Percentiles rank a stretch among this genome's conserved stretches.
Evolutionary conservation across 2,797 vertebrate genomes (phyloP).

Genomic region (Odontamblyopus lacepedii): DNA sequence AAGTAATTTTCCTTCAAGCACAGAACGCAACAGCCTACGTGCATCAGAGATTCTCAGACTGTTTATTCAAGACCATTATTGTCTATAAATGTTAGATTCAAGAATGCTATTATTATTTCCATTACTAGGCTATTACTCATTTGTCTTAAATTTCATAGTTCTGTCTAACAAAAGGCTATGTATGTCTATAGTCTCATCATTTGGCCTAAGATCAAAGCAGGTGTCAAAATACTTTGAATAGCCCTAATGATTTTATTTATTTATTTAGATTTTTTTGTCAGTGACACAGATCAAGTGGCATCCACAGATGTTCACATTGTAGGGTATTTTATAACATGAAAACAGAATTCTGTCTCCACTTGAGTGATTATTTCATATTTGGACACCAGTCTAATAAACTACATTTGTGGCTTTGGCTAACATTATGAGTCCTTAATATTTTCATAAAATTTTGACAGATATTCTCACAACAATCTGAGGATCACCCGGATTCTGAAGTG

Average conservation of each 20-base stretch:
- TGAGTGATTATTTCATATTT: background rate
- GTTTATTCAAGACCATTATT: too few relatives aligned
- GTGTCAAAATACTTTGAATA: too few relatives aligned
- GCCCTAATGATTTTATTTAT: too few relatives aligned
- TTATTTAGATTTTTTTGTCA: too few relatives aligned
- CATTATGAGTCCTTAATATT: background rate
- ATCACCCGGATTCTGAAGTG: constrained; percentile 96
- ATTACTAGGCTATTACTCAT: background rate
- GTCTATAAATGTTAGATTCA: too few relatives aligned
- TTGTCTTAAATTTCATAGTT: background rate
- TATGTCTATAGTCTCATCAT: background rate
- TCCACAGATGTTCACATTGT: background rate
- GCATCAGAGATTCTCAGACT: too few relatives aligned
- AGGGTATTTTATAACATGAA: too few relatives aligned
- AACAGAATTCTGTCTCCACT: too few relatives aligned
- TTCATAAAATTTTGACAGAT: constrained; percentile 63
- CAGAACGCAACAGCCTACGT: background rate
- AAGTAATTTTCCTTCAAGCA: too few relatives aligned
- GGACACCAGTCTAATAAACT: too few relatives aligned
- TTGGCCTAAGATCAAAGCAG: background rate
- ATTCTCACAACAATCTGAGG: constrained; percentile 89
- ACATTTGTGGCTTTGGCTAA: background rate
- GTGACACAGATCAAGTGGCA: background rate
- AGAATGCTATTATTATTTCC: too few relatives aligned
- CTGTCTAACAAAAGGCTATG: background rate